Evolutionary conservation across 53 echinoderm and acorn worm species (phyloP).

Genomic region (Henricia sp.): DNA sequence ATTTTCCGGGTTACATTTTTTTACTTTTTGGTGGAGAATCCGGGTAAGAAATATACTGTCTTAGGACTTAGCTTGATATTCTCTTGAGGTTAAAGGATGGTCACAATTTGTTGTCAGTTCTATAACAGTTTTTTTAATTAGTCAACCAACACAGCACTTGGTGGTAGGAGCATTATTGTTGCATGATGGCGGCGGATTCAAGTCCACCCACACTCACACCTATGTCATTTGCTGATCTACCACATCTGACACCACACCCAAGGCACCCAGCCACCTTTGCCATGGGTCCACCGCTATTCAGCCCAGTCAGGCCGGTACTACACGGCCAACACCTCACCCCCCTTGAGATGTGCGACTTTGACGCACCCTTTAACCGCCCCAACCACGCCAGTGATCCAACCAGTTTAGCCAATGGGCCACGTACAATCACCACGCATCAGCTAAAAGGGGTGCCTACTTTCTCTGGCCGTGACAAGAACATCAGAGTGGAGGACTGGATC

Average conservation of each 20-base stretch:
- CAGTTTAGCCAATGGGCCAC: not conserved
- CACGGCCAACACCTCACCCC: too few species aligned
- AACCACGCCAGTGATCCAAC: not conserved
- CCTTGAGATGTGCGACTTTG: too few species aligned
- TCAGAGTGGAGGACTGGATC: conserved; percentile 32
- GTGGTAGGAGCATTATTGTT: not conserved
- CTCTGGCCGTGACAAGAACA: not conserved
- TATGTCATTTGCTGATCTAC: not conserved
- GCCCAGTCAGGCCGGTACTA: too few species aligned
- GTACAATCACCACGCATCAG: not conserved
- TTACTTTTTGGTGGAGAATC: conserved; percentile 20
- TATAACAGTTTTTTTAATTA: not conserved
- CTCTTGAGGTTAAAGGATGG: not conserved
- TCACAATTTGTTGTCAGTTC: too few species aligned
- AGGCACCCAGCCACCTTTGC: not conserved
- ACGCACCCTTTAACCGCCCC: not conserved
- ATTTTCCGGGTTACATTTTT: conserved; percentile 8
- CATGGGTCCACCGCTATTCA: not conserved
- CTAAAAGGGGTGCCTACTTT: conserved; percentile 2
- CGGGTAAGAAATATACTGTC: not conserved
- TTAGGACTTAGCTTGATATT: conserved; percentile 11
- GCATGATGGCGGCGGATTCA: not conserved
- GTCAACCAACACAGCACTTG: not conserved
- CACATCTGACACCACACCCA: not conserved
- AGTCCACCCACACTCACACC: not conserved